Evolutionary conservation across 1,140 invertebrate genomes (phyloP).

Genomic region (Aphaenogaster rudis): DNA sequence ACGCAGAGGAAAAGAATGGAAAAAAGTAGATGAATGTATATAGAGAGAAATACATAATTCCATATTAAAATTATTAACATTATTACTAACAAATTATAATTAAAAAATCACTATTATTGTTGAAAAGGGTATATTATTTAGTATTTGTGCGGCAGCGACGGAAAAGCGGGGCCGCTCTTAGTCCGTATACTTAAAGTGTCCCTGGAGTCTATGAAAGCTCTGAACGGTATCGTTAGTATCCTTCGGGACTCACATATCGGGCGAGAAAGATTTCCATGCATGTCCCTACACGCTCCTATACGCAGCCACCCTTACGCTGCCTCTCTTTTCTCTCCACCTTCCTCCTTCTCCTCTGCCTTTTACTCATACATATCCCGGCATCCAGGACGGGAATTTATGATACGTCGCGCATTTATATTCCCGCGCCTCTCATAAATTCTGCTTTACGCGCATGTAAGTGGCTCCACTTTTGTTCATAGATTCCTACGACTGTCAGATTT

Average conservation of each 20-base stretch:
- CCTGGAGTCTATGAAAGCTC: slow-evolving; percentile 73
- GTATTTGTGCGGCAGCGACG: not conserved
- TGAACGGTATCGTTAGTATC: slow-evolving; percentile 81
- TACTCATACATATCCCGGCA: slow-evolving; percentile 45
- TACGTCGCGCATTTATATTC: slow-evolving; percentile 83
- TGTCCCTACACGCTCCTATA: not conserved
- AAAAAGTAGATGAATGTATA: not conserved
- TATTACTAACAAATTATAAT: not conserved
- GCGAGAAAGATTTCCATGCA: slow-evolving; percentile 55
- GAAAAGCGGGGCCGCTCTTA: slow-evolving; percentile 12
- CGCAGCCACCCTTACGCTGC: slow-evolving; percentile 27
- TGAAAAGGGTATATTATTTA: slow-evolving; percentile 2
- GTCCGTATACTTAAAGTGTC: slow-evolving; percentile 38
- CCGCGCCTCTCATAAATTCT: slow-evolving; percentile 80
- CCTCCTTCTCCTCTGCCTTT: not conserved
- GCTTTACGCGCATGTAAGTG: slow-evolving; percentile 83
- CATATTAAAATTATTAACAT: not conserved
- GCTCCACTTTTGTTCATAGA: slow-evolving; percentile 85
- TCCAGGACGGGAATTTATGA: slow-evolving; percentile 80
- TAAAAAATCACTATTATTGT: not conserved
- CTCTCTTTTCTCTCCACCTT: not conserved
- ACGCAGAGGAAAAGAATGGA: not conserved
- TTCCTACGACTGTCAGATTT: slow-evolving; percentile 83
- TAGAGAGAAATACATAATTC: not conserved
- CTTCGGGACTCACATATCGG: slow-evolving; percentile 64